Conservation (phyloP, 2,888 invertebrate species). For the Bellardia bayeri region DNA sequence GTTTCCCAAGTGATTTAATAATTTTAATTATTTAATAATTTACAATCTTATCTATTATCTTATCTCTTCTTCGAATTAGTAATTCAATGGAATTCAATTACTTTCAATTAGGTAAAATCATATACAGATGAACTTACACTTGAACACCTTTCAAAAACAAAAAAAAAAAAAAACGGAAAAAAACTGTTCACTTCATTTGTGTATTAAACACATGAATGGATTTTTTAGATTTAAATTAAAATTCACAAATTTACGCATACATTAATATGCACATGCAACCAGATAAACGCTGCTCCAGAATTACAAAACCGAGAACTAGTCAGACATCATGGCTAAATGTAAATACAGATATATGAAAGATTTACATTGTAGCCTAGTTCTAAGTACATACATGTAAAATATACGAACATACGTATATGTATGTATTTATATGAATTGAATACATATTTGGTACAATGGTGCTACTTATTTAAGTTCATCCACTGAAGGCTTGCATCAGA, state of each 20-base stretch:
- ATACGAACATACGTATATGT: no score
- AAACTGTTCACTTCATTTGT: slow-evolving; percentile 55
- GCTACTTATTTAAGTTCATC: no score
- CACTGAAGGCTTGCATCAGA: no score
- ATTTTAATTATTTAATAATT: background rate
- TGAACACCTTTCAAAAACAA: slow-evolving; percentile 52
- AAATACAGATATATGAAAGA: background rate
- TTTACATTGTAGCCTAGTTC: background rate
- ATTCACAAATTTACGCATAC: slow-evolving; percentile 8
- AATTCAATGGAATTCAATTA: background rate
- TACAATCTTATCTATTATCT: background rate
- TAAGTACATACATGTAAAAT: background rate
- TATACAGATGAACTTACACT: slow-evolving; percentile 14
- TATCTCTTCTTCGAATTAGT: background rate
- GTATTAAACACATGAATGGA: slow-evolving; percentile 41
- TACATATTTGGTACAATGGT: no score
- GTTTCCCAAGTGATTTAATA: no score
- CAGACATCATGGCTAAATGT: background rate
- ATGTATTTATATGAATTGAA: no score
- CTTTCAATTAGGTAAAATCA: background rate
- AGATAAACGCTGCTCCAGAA: background rate
- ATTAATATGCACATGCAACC: background rate
- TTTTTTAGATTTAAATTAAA: slow-evolving; percentile 28
- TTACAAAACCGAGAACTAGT: slow-evolving; percentile 8
- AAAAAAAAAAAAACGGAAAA: background rate